These are phyloP conservation scores for Styela plicata DNA, from an alignment of 23 tunicate species.

Conservation along the genomic window DNA sequence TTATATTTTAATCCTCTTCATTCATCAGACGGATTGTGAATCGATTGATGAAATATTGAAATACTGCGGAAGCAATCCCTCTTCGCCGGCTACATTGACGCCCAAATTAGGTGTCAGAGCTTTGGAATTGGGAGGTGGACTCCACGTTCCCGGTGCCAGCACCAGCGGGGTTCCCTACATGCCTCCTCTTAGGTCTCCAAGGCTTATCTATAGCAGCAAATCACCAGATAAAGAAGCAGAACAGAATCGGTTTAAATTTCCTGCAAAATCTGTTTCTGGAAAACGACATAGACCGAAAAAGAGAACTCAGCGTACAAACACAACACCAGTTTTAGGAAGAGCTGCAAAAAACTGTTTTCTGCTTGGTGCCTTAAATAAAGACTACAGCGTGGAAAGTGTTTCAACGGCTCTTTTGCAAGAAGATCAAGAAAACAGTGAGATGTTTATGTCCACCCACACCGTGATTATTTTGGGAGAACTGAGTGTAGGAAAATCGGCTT, in stretches of 20 bases:
- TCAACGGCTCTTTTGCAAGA: slow-evolving; percentile 1
- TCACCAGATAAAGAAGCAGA: neutral
- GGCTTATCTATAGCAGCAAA: neutral
- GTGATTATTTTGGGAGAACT: slow-evolving; percentile 85
- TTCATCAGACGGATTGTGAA: slow-evolving; percentile 9
- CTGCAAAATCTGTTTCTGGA: neutral
- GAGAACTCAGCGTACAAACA: neutral
- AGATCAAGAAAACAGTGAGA: neutral
- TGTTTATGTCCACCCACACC: slow-evolving; percentile 31
- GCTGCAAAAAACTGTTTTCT: neutral
- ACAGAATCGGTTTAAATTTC: neutral
- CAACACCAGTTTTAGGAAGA: neutral
- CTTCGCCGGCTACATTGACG: neutral
- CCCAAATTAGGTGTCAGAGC: neutral
- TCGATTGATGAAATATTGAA: neutral
- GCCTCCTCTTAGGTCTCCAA: neutral
- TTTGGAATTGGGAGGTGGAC: slow-evolving; percentile 11
- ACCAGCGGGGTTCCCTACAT: neutral
- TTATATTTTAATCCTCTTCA: neutral
- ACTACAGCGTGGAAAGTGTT: slow-evolving; percentile 23
- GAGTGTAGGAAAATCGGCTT: slow-evolving; percentile 97
- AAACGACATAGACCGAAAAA: neutral
- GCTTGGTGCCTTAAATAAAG: neutral
- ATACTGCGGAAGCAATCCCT: slow-evolving; percentile 8
- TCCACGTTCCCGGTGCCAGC: neutral